Conservation (phyloP, 1,140 invertebrate genomes). For the Teleopsis dalmanni region DNA sequence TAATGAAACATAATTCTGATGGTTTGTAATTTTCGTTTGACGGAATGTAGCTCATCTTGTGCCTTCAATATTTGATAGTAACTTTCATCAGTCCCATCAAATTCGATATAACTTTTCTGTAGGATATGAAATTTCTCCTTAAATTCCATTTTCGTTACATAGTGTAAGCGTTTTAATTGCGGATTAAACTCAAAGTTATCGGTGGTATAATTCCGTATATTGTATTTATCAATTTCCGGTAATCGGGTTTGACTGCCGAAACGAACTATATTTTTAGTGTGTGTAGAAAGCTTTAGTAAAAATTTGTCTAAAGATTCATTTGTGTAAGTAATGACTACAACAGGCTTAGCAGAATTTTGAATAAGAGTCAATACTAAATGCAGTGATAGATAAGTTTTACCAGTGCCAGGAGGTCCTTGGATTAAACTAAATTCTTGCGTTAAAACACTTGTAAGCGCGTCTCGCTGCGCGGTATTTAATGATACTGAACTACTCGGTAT, state of each 20-base stretch:
- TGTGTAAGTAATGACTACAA: conserved; percentile 75
- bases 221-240: conserved; percentile 23
- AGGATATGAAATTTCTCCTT: conserved; percentile 28
- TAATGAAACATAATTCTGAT: conserved; percentile 30
- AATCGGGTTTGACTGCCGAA: conserved; percentile 60
- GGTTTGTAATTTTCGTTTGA: conserved; percentile 25
- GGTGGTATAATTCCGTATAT: conserved; percentile 11
- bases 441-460: conserved; percentile 53
- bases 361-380: conserved; percentile 57
- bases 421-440: conserved; percentile 63
- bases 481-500: conserved; percentile 1
- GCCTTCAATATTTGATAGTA: conserved; percentile 35
- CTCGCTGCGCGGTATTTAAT: conserved; percentile 48
- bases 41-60: conserved; percentile 17
- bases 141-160: conserved; percentile 31
- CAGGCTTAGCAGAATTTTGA: conserved; percentile 49
- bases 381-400: conserved; percentile 70
- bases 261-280: conserved; percentile 55
- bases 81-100: conserved; percentile 33
- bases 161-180: conserved; percentile 27
- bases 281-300: conserved; percentile 59
- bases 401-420: conserved; percentile 74
- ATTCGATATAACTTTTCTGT: conserved; percentile 26
- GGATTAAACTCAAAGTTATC: conserved; percentile 12
- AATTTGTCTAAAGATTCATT: conserved; percentile 88